These are phyloP conservation scores for Ophthalmolycus amberensis DNA, from an alignment of 2,113 vertebrate genomes.

Conservation along the genomic window DNA sequence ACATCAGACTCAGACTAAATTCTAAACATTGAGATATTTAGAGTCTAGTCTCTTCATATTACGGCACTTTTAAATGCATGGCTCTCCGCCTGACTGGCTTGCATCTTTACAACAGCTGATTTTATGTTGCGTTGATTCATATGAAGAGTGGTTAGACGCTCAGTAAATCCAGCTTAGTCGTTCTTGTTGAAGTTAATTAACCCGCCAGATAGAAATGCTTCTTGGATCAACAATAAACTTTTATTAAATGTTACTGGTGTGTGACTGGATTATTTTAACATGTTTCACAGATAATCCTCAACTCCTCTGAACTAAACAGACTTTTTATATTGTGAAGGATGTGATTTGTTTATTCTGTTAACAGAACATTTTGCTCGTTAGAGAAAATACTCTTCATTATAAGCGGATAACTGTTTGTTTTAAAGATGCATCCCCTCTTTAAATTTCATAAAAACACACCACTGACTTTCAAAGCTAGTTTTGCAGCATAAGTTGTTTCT, in stretches of 20 bases:
- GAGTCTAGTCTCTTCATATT: not conserved
- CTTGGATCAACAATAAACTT: slow-evolving; percentile 56
- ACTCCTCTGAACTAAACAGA: not conserved
- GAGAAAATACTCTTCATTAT: not conserved
- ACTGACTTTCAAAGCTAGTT: not conserved
- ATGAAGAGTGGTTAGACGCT: slow-evolving; percentile 13
- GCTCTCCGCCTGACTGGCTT: slow-evolving; percentile 16
- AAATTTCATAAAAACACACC: not conserved
- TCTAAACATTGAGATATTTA: not conserved
- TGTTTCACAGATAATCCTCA: not conserved
- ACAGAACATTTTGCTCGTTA: not conserved
- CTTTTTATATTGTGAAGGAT: not conserved
- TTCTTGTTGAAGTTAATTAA: slow-evolving; percentile 13
- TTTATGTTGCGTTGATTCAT: slow-evolving; percentile 15
- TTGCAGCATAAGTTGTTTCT: too few species aligned
- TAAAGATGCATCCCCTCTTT: too few species aligned
- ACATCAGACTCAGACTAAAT: not conserved
- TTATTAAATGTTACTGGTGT: slow-evolving; percentile 3
- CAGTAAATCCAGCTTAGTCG: not conserved
- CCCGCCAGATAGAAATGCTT: slow-evolving; percentile 30
- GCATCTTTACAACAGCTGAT: slow-evolving; percentile 3
- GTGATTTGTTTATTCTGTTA: not conserved
- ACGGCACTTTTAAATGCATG: slow-evolving; percentile 15
- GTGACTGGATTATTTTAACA: not conserved
- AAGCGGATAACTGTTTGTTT: not conserved